phyloP scores from a whole-genome alignment of 2,888 invertebrate species.

The Lasioglossum vierecki region DNA sequence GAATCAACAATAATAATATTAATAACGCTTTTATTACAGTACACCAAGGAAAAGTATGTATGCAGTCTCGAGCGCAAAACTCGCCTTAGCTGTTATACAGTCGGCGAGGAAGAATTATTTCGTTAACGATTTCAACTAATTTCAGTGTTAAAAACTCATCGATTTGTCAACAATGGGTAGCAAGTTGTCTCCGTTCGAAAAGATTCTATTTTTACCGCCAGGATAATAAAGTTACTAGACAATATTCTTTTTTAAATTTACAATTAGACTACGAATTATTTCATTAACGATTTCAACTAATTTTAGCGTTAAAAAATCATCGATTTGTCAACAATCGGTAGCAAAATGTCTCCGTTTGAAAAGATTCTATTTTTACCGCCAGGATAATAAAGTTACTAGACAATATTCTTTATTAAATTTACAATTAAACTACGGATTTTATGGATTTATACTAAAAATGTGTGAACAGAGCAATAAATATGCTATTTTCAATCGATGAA shows the following conservation, averaged over 20 bases:
- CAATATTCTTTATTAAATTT: no score
- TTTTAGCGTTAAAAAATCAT: background rate
- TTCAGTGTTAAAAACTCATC: background rate
- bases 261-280: background rate
- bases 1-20: constrained; percentile 7
- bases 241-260: no score
- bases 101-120: background rate
- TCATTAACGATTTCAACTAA: background rate
- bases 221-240: background rate
- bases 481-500: no score
- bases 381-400: background rate
- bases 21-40: background rate
- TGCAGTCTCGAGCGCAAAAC: background rate
- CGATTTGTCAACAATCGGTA: background rate
- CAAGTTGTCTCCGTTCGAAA: background rate
- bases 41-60: background rate
- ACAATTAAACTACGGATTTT: no score
- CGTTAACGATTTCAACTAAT: background rate
- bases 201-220: background rate
- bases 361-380: background rate
- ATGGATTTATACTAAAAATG: no score
- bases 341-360: background rate
- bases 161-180: background rate
- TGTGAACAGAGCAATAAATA: no score
- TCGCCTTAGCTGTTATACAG: background rate